Percentiles rank a stretch among this genome's conserved stretches.
Evolutionary conservation across 2,797 vertebrate genomes (phyloP).

Genomic region (Chanos chanos): DNA sequence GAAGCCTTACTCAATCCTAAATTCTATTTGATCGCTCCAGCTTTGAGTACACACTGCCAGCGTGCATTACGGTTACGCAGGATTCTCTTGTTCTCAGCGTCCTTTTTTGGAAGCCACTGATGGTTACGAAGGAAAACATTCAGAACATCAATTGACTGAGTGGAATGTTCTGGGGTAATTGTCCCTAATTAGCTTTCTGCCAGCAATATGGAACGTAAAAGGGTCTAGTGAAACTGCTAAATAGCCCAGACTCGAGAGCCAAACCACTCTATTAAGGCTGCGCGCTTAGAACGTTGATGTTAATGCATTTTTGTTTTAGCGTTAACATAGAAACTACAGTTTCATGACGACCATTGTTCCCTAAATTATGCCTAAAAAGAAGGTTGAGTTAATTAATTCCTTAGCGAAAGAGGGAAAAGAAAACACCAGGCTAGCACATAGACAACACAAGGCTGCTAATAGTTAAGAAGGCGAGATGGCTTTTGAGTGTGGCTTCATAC

Average conservation of each 20-base stretch:
- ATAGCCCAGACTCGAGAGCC: conserved; percentile 29
- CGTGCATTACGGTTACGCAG: too few relatives aligned
- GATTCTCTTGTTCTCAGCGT: too few relatives aligned
- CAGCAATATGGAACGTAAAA: neutral
- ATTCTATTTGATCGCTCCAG: too few relatives aligned
- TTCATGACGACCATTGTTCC: conserved; percentile 17
- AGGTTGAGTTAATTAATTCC: neutral
- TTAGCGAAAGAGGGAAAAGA: too few relatives aligned
- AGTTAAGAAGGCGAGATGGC: too few relatives aligned
- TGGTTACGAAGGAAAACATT: neutral
- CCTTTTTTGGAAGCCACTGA: neutral
- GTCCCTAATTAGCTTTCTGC: conserved; percentile 24
- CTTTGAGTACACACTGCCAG: too few relatives aligned
- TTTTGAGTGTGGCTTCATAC: too few relatives aligned
- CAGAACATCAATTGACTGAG: neutral
- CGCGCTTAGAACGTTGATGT: conserved; percentile 25
- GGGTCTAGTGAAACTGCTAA: conserved; percentile 33
- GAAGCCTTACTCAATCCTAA: too few relatives aligned
- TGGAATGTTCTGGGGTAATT: conserved; percentile 27
- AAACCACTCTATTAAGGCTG: conserved; percentile 14
- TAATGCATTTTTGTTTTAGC: conserved; percentile 31
- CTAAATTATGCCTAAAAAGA: neutral
- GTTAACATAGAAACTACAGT: conserved; percentile 1
- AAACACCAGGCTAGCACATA: too few relatives aligned
- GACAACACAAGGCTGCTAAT: too few relatives aligned